phyloP scores from a whole-genome alignment of 2,113 vertebrate species.

The Bombycilla garrulus region DNA sequence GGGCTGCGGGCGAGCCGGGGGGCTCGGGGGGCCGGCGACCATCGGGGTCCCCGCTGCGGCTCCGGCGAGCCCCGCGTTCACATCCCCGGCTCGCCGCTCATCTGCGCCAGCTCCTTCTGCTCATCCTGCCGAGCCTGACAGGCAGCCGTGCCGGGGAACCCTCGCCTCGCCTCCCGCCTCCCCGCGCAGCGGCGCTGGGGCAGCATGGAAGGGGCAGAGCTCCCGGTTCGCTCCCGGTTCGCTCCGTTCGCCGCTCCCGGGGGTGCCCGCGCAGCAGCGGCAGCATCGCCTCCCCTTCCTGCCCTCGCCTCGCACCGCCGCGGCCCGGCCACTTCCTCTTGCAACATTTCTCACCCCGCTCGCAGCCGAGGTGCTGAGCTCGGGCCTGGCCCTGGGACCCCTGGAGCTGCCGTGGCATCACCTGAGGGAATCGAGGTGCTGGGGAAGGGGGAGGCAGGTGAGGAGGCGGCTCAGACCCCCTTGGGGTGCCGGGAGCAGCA shows the following conservation, averaged over 20 bases:
- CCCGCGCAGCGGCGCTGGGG: constrained; percentile 2
- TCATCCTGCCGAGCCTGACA: background rate
- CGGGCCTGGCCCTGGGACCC: background rate
- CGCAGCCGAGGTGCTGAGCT: background rate
- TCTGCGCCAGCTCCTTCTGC: constrained; percentile 16
- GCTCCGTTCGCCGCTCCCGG: constrained; percentile 12
- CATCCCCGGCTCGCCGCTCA: constrained; percentile 26
- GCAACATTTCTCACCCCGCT: constrained; percentile 41
- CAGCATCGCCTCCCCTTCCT: constrained; percentile 75
- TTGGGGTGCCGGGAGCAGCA: background rate
- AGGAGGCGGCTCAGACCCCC: accelerated
- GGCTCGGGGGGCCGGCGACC: background rate
- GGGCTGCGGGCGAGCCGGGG: background rate
- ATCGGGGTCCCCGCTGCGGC: background rate
- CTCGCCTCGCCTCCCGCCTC: constrained; percentile 16
- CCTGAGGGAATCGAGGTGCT: background rate
- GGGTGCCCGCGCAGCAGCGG: constrained; percentile 19
- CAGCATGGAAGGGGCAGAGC: constrained; percentile 13
- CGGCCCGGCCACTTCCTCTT: constrained; percentile 85
- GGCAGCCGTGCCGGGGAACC: constrained; percentile 20
- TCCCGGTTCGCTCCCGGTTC: background rate
- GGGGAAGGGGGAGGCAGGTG: background rate
- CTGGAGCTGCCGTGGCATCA: background rate
- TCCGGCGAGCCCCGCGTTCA: background rate
- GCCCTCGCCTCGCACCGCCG: constrained; percentile 59